Evolutionary conservation across 2,888 invertebrate species (phyloP), one percentile per base, ranked within the genome.

Genomic region (Chaitophorus viminalis): DNA sequence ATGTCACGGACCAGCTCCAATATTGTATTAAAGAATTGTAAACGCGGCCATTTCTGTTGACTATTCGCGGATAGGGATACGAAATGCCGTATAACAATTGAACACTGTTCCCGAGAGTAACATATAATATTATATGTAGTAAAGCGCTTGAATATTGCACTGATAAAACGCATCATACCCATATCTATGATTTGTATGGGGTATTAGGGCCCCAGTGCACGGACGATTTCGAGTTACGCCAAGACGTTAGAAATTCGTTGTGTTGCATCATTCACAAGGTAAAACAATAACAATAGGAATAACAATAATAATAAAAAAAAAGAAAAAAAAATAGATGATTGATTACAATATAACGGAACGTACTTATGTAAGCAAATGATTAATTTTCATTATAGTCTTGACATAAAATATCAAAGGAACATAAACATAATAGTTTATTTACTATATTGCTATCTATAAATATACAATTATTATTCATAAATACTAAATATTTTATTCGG

Each of bases 311-410:
- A n/a, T n/a, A n/a, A n/a, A n/a, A n/a, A n/a, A n/a, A n/a, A n/a
- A n/a, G 11, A 77, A 54, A 52, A 11, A 21, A 46, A 82, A 52
- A 72, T 54, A 74, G 60, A 83, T 83, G 82, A 83, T 83, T 83
- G 82, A 83, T 83, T 75, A 60, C 74, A 60, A n/a, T n/a, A n/a
- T 14, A 36, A 36, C 33, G 60, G 21, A 36, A 74, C 36, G 54
- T 31, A 14, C 54, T 36, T n/a, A n/a, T 60, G 74, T n/a, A 29
- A 25, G 74, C 36, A 54, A 70, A n/a, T 82, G 54, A 82, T 82
- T 74, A 82, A 74, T 82, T 74, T 21, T 52, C 54, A 68, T 81
- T 81, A 31, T 29, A 14, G 39, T 68, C 46, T 81, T 81, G 68
- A 81, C 81, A 70, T 68, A 29, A 36, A 2, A 21, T 81, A 29